Percentiles rank a stretch among this genome's conserved stretches.
phyloP scores from a whole-genome alignment of 1,140 invertebrate genomes.

The Halesus radiatus region DNA sequence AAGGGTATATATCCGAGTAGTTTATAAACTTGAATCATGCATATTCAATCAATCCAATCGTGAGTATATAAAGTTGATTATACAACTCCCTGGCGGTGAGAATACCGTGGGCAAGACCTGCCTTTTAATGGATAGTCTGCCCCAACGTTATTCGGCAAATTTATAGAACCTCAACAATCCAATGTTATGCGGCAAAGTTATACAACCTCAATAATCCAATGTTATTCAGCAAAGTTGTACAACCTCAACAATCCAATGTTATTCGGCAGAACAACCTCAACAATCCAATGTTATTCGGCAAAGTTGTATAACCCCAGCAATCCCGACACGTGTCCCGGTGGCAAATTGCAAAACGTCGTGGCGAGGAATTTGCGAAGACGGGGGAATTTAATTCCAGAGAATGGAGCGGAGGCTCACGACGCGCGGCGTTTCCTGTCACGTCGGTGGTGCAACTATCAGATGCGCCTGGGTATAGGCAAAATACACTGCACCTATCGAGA shows the following conservation, averaged over 20 bases:
- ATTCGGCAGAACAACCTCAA: no score
- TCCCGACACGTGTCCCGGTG: slow-evolving; percentile 26
- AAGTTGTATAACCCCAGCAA: not conserved
- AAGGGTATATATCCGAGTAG: not conserved
- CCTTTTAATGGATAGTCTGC: not conserved
- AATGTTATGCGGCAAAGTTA: no score
- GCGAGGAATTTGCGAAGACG: slow-evolving; percentile 1
- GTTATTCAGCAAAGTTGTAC: not conserved
- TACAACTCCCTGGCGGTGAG: not conserved
- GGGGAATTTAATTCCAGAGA: slow-evolving; percentile 6
- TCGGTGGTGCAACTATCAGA: not conserved
- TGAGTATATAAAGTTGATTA: slow-evolving; percentile 41
- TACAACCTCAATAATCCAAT: not conserved
- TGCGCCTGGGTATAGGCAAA: not conserved
- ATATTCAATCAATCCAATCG: slow-evolving; percentile 39
- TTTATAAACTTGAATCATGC: slow-evolving; percentile 18
- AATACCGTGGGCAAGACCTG: not conserved
- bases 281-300: no score
- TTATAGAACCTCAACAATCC: not conserved
- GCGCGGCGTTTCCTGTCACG: slow-evolving; percentile 12
- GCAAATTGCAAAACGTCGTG: not conserved
- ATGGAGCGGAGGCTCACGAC: not conserved
- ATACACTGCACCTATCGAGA: not conserved
- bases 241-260: not conserved
- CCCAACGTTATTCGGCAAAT: not conserved